phyloP scores from a whole-genome alignment of 2,797 vertebrate species.

The Petrocephalus sullivani region DNA sequence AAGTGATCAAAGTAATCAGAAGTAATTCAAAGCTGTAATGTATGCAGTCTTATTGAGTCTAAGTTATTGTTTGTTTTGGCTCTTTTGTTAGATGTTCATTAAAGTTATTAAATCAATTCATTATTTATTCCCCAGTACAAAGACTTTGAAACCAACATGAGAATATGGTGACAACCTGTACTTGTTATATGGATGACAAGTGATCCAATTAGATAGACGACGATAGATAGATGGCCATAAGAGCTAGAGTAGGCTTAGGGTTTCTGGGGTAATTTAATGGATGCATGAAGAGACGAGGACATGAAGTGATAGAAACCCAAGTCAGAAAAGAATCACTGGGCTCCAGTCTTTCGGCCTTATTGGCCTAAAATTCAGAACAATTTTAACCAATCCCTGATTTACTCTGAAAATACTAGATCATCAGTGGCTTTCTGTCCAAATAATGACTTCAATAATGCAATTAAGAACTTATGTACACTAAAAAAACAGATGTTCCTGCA shows the following conservation, averaged over 20 bases:
- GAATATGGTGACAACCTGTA: not conserved
- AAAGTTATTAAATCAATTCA: slow-evolving; percentile 20
- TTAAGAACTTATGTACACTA: not conserved
- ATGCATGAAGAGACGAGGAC: not conserved
- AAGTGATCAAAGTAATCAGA: not conserved
- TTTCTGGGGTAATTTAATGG: slow-evolving; percentile 8
- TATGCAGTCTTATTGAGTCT: not conserved
- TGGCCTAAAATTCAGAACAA: not conserved
- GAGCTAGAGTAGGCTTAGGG: not conserved
- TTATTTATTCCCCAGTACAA: slow-evolving; percentile 17
- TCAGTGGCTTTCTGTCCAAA: not conserved
- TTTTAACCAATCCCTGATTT: not conserved
- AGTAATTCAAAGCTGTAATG: not conserved
- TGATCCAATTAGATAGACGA: slow-evolving; percentile 17
- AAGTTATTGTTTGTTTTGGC: not conserved
- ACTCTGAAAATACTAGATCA: not conserved
- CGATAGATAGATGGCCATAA: not conserved
- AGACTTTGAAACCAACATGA: not conserved
- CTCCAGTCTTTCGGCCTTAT: not conserved
- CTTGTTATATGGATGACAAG: not conserved
- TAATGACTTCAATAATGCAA: not conserved
- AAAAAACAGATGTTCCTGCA: not conserved
- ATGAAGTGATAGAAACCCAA: not conserved
- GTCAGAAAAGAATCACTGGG: not conserved
- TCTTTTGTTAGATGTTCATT: slow-evolving; percentile 16